Base-by-base conservation (phyloP, 2,888 invertebrate genomes). In the Diadegma fenestrale region DNA sequence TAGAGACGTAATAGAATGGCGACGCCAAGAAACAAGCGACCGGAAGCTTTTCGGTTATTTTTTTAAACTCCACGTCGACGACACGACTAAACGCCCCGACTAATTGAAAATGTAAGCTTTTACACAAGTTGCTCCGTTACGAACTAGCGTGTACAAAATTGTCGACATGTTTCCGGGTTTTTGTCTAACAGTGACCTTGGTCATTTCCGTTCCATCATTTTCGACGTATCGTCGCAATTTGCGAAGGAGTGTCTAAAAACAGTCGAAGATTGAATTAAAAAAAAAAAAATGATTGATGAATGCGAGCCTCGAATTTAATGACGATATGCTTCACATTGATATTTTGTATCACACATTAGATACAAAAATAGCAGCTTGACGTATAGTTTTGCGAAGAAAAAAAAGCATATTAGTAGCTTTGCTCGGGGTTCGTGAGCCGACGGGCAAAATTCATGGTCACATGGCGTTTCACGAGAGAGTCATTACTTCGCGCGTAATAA, bases 381-480 rank as follows among this genome's bases (percentile, higher is more conserved):
- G 75, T 8, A 54, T 37, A 51, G 33, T 61, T 63, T 43, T 14
- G 43, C 43, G 37, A 58, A 33, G 10, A 43, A 64, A 43, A 72
- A 14, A 58, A 22, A 22, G 45, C 71, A 66, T 80, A 54, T 72
- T 71, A 45, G 45, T 54, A n/a, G 30, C 61, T 68, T 19, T n/a
- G 30, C 61, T 73, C 30, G 71, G 58, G 43, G 48, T 71, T 73
- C 71, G 71, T 43, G 58, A 68, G 68, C 63, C 51, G 48, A 30
- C 71, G 45, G n/a, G 19, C 43, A 58, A 71, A 81, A 84, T 84
- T 84, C 78, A 84, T 63, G 84, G 84, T 81, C 84, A 66, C 81
- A 68, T 68, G 81, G 73, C 66, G 77, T 69, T 68, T 61, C 61
- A 78, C 48, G 51, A 73, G 77, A 73, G 77, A 73, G 73, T 81